Base-by-base conservation (phyloP, 2,113 vertebrate species). In the Sapayoa aenigma region DNA sequence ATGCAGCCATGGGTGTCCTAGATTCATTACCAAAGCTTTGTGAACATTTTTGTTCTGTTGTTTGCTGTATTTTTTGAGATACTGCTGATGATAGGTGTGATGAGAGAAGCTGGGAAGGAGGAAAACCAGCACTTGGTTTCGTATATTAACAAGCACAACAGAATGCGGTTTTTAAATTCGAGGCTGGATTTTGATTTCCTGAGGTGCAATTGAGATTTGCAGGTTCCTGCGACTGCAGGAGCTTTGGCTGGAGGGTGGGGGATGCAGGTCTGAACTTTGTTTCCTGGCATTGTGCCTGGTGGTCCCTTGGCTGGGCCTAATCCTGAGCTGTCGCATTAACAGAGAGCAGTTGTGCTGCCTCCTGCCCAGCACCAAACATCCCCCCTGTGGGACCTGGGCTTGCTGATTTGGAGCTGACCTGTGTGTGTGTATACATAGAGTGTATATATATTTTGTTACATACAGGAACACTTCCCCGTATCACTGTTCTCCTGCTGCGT, bases 221-320 rank as follows among this genome's bases (percentile, higher is more conserved):
- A 81, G 39, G 44, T 83, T 77, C 39, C 49, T 60, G 15, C 4
- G 4, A 33, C 11, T 49, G 8, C 41, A n/a, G 37, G 68, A 50
- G 16, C 39, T n/a, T 77, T 68, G 23, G 63, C 22, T 65, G 68
- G 35, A 63, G 65, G 68, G 17, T 31, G 17, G 3, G 3, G 11
- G 39, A 6, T 67, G 12, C 25, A n/a, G 20, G 17, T 55, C 42
- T 77, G 49, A 69, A 25, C 44, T 63, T 59, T 11, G 13, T 62
- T 25, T 12, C 5, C 46, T 78, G 47, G 31, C 56, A 7, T 42
- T 5, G 1, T 2, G 3, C 21, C 60, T 0, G 0, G 5, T 41
- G 39, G 35, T 76, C 63, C 35, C 2, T 72, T 28, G 12, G 12
- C 47, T 50, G 47, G 14, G 5, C 16, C 28, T 58, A 13, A 35